Evolutionary conservation across 2,888 invertebrate genomes (phyloP).

Genomic region (Tanytarsus gracilentus): DNA sequence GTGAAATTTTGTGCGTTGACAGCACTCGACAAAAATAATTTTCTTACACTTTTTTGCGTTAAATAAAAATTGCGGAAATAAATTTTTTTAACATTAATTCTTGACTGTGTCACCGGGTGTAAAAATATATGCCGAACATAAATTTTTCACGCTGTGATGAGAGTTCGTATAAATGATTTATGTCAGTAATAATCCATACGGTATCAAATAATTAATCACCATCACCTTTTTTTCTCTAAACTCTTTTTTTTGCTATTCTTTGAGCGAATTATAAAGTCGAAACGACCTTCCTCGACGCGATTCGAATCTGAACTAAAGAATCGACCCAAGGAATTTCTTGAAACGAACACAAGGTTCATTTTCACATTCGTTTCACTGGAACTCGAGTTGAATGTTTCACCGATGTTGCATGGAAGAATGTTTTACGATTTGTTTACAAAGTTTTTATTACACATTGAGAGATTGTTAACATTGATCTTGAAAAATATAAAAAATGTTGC

Average conservation of each 20-base stretch:
- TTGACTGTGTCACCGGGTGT: too few species aligned
- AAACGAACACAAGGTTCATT: slow-evolving; percentile 2
- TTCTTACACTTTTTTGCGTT: not conserved
- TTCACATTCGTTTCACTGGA: too few species aligned
- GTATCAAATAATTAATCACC: slow-evolving; percentile 12
- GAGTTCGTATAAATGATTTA: slow-evolving; percentile 1
- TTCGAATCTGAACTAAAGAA: slow-evolving; percentile 14
- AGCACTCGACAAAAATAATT: not conserved
- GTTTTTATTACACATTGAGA: not conserved
- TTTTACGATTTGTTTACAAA: not conserved
- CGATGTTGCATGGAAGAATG: not conserved
- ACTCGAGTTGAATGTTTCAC: not conserved
- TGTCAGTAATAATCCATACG: slow-evolving; percentile 6
- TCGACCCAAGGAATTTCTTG: not conserved
- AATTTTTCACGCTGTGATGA: not conserved
- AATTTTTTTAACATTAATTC: too few species aligned
- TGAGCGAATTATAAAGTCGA: not conserved
- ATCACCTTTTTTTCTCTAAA: not conserved
- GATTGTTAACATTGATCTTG: slow-evolving; percentile 19
- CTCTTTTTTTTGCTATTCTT: not conserved
- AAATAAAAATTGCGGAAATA: too few species aligned
- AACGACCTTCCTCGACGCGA: slow-evolving; percentile 14
- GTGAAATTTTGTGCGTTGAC: too few species aligned
- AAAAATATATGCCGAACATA: too few species aligned
- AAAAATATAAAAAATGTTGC: slow-evolving; percentile 2